Evolutionary conservation across 1,140 invertebrate genomes (phyloP).

Genomic region (Adoxophyes honmai): DNA sequence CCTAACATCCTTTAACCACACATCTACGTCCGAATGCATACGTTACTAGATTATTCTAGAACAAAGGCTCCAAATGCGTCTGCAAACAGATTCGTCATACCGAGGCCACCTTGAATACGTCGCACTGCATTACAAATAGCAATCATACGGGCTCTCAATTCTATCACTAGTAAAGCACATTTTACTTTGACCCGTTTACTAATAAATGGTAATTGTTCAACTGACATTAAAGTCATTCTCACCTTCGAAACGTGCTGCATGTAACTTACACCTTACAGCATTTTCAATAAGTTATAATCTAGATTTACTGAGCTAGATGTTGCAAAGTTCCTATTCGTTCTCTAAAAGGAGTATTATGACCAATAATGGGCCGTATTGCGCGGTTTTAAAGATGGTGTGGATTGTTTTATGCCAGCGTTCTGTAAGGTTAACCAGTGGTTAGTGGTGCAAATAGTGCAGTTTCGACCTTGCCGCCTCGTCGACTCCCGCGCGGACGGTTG

Average conservation of each 20-base stretch:
- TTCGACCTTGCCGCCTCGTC: slow-evolving; percentile 61
- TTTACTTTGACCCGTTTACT: slow-evolving; percentile 32
- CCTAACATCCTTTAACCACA: too few relatives aligned
- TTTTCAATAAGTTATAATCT: slow-evolving; percentile 24
- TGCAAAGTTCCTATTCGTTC: neutral
- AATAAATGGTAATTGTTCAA: slow-evolving; percentile 18
- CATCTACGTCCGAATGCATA: too few relatives aligned
- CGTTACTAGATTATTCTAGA: too few relatives aligned
- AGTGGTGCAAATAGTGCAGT: slow-evolving; percentile 34
- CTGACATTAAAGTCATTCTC: slow-evolving; percentile 28
- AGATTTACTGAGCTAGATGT: neutral
- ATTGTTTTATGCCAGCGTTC: neutral
- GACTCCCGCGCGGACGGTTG: slow-evolving; percentile 57
- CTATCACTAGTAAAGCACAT: slow-evolving; percentile 26
- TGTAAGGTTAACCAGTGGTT: slow-evolving; percentile 7
- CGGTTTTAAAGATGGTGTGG: neutral
- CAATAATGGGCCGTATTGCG: neutral
- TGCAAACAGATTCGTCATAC: slow-evolving; percentile 18
- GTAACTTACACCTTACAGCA: slow-evolving; percentile 34
- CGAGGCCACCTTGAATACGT: slow-evolving; percentile 51
- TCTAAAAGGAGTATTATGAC: neutral
- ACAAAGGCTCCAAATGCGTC: neutral
- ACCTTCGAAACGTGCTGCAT: slow-evolving; percentile 17
- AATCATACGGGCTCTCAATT: slow-evolving; percentile 19
- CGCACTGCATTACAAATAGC: slow-evolving; percentile 29